Evolutionary conservation across 1,140 invertebrate species (phyloP), one percentile per base, ranked within the genome.

Genomic region (Heliconius eleuchia): DNA sequence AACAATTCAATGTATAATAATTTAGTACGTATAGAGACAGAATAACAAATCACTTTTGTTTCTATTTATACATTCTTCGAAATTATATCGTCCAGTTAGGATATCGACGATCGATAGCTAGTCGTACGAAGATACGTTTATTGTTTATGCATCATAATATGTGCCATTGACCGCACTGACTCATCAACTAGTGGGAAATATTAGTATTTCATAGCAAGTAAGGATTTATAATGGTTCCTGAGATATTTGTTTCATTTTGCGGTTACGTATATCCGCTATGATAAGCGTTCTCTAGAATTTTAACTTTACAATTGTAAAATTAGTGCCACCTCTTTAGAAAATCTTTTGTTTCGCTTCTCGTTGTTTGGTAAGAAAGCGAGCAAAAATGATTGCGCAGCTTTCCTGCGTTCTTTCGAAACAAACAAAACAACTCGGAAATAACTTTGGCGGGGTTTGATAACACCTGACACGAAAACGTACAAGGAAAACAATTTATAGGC

Each of bases 131-230:
- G 27, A 66, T 27, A 60, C 30, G 60, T 66, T 66, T 66, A 66
- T 66, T 66, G 60, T 66, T 66, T 66, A 66, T 76, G 57, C 39
- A 70, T 76, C 57, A 76, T 76, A 52, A 52, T 52, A 70, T 42
- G 30, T 70, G 60, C 66, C 74, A 70, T 60, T 76, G 74, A 70
- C 74, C 74, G 57, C 34, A 76, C 46, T 76, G 60, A 76, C 66
- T 76, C 52, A 76, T 76, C 60, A 13, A 46, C 60, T 66, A 66
- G 60, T 66, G 13, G 11, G 23, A 66, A 66, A 66, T 30, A 23
- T 23, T n/a, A 57, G 55, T 57, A 23, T 23, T 57, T 52, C 50
- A 52, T 19, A 52, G 50, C 16, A 52, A 19, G n/a, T 60, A 2
- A 23, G n/a, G n/a, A 60, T 60, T 27, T 60, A 60, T 23, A n/a